These are phyloP conservation scores for Herminia tarsipennalis DNA, from an alignment of 2,888 invertebrate genomes.

Conservation along the genomic window DNA sequence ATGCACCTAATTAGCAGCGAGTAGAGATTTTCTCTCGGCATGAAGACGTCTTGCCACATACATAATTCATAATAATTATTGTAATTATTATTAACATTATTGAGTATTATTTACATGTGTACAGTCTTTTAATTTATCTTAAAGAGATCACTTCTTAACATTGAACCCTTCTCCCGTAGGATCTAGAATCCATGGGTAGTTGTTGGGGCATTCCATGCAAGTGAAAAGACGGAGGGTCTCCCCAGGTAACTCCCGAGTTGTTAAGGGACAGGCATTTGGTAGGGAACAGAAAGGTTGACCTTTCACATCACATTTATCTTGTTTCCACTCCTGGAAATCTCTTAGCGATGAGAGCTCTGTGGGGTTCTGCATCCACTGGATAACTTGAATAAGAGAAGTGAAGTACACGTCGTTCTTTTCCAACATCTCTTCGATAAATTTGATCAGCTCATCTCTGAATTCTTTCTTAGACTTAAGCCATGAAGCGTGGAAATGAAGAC, in stretches of 20 bases:
- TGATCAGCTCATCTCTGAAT: slow-evolving; percentile 95
- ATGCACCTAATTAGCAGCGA: slow-evolving; percentile 31
- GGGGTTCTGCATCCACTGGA: slow-evolving; percentile 98
- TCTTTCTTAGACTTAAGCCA: slow-evolving; percentile 98
- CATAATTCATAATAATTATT: slow-evolving; percentile 56
- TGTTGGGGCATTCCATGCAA: slow-evolving; percentile 98
- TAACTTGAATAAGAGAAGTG: slow-evolving; percentile 95
- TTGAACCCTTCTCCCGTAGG: slow-evolving; percentile 97
- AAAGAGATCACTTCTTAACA: slow-evolving; percentile 89
- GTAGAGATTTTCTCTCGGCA: slow-evolving; percentile 30
- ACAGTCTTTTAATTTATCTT: slow-evolving; percentile 82
- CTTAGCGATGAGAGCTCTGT: slow-evolving; percentile 94
- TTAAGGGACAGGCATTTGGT: slow-evolving; percentile 95
- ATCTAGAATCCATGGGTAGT: slow-evolving; percentile 97
- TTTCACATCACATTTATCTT: slow-evolving; percentile 96
- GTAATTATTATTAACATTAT: slow-evolving; percentile 75
- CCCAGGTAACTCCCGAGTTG: slow-evolving; percentile 95
- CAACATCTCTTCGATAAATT: slow-evolving; percentile 97
- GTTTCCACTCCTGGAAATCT: slow-evolving; percentile 97
- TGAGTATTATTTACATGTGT: slow-evolving; percentile 85
- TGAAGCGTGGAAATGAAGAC: slow-evolving; percentile 97
- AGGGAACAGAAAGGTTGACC: slow-evolving; percentile 97
- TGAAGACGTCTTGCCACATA: slow-evolving; percentile 57
- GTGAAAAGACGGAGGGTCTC: slow-evolving; percentile 97
- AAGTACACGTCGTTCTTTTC: slow-evolving; percentile 96